Conservation (phyloP, 2,888 invertebrate genomes). For the Keiferia lycopersicella region DNA sequence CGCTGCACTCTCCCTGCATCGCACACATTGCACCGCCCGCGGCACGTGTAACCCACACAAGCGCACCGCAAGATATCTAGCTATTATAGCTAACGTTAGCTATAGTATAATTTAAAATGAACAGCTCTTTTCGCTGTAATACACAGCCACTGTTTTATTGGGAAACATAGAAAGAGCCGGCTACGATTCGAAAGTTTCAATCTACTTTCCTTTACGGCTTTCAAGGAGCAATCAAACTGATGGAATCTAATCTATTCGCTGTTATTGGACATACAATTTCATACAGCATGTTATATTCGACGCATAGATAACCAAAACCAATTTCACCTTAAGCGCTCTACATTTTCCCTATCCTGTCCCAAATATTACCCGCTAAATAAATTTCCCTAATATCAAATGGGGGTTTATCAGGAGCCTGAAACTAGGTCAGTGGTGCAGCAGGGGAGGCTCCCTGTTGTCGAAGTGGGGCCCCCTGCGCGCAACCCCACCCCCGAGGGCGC, state of each 20-base stretch:
- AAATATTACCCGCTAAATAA: constrained; percentile 7
- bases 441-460: constrained; percentile 53
- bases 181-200: constrained; percentile 10
- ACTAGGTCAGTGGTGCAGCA: constrained; percentile 75
- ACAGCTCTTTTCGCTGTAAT: constrained; percentile 12
- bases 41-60: constrained; percentile 56
- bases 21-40: constrained; percentile 43
- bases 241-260: constrained; percentile 7
- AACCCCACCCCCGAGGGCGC: constrained; percentile 8
- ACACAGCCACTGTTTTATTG: constrained; percentile 16
- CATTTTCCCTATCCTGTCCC: constrained; percentile 1
- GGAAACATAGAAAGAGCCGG: not conserved
- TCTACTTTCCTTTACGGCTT: constrained; percentile 8
- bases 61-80: constrained; percentile 10
- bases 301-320: not conserved
- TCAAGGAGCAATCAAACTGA: constrained; percentile 8
- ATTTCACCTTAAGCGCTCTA: not conserved
- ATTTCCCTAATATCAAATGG: constrained; percentile 18
- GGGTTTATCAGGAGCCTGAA: constrained; percentile 44
- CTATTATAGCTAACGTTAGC: constrained; percentile 1
- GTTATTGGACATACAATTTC: not conserved
- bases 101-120: constrained; percentile 19
- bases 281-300: not conserved
- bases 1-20: constrained; percentile 34
- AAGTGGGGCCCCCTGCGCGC: constrained; percentile 32